A percentile compares a stretch with the other conserved stretches of the same genome.
Conservation (phyloP, 2,888 invertebrate genomes). For the Lampropteryx suffumata region DNA sequence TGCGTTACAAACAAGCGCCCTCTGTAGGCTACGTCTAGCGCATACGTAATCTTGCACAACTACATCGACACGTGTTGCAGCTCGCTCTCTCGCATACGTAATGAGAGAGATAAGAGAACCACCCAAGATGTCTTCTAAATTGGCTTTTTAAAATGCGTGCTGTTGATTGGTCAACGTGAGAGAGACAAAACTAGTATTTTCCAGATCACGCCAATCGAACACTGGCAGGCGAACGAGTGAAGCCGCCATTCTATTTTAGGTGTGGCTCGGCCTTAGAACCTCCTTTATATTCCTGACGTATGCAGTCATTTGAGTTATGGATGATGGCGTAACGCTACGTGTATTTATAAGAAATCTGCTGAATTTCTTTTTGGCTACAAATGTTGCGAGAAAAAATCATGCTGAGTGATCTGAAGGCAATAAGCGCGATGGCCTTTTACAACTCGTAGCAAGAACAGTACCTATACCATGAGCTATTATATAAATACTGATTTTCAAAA, state of each 20-base stretch:
- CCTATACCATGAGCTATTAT: too few relatives aligned
- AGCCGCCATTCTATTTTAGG: constrained; percentile 78
- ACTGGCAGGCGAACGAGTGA: constrained; percentile 51
- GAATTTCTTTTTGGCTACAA: constrained; percentile 52
- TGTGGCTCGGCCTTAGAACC: constrained; percentile 67
- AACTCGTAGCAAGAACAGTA: too few relatives aligned
- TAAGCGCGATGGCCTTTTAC: constrained; percentile 30
- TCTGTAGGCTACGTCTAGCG: constrained; percentile 45
- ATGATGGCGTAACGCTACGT: constrained; percentile 71
- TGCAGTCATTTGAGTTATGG: constrained; percentile 79
- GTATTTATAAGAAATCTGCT: constrained; percentile 68
- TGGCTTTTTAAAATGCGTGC: constrained; percentile 58
- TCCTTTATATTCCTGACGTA: constrained; percentile 81
- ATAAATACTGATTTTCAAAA: too few relatives aligned
- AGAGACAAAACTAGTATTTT: constrained; percentile 58
- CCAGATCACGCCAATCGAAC: constrained; percentile 65
- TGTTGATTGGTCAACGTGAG: constrained; percentile 70
- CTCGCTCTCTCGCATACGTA: constrained; percentile 57
- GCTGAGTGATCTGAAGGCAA: constrained; percentile 43
- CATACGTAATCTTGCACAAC: constrained; percentile 44
- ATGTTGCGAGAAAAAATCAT: constrained; percentile 51
- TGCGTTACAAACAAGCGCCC: constrained; percentile 57
- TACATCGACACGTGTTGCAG: constrained; percentile 51
- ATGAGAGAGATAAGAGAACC: constrained; percentile 62
- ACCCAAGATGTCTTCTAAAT: constrained; percentile 63